A percentile compares a stretch with the other conserved stretches of the same genome.
phyloP scores from a whole-genome alignment of 2,113 vertebrate genomes.

The Nettapus auritus region DNA sequence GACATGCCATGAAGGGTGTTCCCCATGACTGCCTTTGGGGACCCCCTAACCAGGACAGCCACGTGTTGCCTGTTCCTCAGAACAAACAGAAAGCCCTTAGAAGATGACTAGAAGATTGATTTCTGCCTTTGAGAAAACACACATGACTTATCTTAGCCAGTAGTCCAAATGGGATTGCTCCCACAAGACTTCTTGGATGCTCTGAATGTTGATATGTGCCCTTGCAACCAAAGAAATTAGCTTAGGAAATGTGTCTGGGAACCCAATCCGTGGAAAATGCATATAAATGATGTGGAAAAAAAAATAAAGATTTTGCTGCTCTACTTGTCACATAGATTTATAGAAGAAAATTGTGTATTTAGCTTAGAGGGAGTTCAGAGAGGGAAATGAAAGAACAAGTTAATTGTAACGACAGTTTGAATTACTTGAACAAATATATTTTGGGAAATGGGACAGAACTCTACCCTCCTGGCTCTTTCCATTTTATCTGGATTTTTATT shows the following conservation, averaged over 20 bases:
- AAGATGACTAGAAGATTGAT: background rate
- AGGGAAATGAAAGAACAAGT: constrained; percentile 49
- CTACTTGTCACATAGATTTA: constrained; percentile 60
- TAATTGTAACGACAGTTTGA: constrained; percentile 55
- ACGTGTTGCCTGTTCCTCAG: background rate
- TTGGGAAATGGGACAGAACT: constrained; percentile 34
- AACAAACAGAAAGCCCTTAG: background rate
- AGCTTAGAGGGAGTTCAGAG: constrained; percentile 44
- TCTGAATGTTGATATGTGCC: background rate
- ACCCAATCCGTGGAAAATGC: background rate
- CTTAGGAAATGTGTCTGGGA: constrained; percentile 3
- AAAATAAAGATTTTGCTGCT: constrained; percentile 25
- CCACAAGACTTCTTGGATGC: background rate
- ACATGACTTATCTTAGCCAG: background rate
- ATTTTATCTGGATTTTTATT: constrained; percentile 30
- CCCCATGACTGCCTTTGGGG: background rate
- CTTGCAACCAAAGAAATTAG: constrained; percentile 8
- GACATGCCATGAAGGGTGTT: too few species aligned
- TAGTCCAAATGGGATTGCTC: background rate
- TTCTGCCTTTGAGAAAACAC: background rate
- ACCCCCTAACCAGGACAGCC: background rate
- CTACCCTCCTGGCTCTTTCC: background rate
- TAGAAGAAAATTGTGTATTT: constrained; percentile 54
- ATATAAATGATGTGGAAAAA: background rate
- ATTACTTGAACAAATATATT: constrained; percentile 64